phyloP scores from a whole-genome alignment of 2,113 vertebrate genomes.

The Sander vitreus region DNA sequence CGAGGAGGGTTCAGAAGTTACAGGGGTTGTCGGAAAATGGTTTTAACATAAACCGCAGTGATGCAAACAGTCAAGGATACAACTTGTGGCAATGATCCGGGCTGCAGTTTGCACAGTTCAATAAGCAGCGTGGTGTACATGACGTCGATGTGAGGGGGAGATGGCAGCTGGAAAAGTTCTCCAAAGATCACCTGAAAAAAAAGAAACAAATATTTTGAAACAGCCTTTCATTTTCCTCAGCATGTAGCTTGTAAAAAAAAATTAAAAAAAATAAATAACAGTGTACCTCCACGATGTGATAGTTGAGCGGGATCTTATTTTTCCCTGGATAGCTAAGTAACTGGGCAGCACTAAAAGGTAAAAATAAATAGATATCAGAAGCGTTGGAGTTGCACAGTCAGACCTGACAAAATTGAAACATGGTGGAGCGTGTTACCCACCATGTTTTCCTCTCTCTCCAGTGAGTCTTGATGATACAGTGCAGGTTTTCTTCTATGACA shows the following conservation, averaged over 20 bases:
- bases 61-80: conserved; percentile 89
- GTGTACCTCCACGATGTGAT: conserved; percentile 97
- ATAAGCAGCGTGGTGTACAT: conserved; percentile 98
- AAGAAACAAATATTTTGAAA: not conserved
- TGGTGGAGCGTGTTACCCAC: conserved; percentile 72
- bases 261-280: fast-evolving
- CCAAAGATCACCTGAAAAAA: conserved; percentile 92
- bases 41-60: not conserved
- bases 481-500: conserved; percentile 98
- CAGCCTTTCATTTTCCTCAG: not conserved
- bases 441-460: conserved; percentile 98
- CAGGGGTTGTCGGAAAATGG: not conserved
- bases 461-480: conserved; percentile 96
- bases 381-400: not conserved
- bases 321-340: conserved; percentile 97
- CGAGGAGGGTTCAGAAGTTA: not conserved
- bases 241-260: fast-evolving
- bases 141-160: conserved; percentile 93
- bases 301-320: conserved; percentile 98
- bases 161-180: conserved; percentile 93
- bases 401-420: fast-evolving
- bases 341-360: conserved; percentile 90
- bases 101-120: conserved; percentile 97
- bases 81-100: conserved; percentile 97
- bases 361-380: not conserved